Evolutionary conservation across 1,140 invertebrate species (phyloP), one percentile per base, ranked within the genome.

Genomic region (Hydropsyche tenuis): DNA sequence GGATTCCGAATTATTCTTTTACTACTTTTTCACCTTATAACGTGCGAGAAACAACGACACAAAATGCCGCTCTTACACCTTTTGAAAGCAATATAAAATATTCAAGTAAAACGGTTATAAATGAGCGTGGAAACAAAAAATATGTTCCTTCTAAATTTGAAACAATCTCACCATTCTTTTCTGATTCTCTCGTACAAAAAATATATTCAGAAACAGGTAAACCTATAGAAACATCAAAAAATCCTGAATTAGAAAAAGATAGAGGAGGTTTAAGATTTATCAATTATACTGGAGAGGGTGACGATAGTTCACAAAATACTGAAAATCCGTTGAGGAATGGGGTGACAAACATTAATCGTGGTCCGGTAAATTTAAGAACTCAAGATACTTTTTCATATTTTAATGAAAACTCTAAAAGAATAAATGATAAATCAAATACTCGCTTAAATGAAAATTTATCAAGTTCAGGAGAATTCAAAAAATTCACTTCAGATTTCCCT

Each of bases 161-260:
- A 43, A 77, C 75, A 7, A 77, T 77, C 46, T 77, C 75, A 22
- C 69, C 75, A 3, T 77, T 68, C 23, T 23, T 68, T 27, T 23
- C 75, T 20, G 75, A 77, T 46, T 69, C 72, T 1, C 46, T 56
- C 20, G 46, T 56, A 2, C 53, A 70, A 12, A 18, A 70, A 23
- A 70, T 70, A 2, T 60, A 56, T 60, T n/a, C 20, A 9, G 68
- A 70, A 70, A 16, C 7, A 6, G 48, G 51, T n/a, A 18, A 53
- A 56, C 1, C 37, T 56, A 9, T 20, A 23, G 23, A 70, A n/a
- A n/a, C 5, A 12, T 1, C 9, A 2, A 46, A 11, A 23, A 51
- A 68, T 20, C 20, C 65, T 25, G 65, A 68, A 48, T 25, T 68
- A 25, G 20, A 23, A 14, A 14, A 0, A 11, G 23, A 46, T 46